A percentile compares a stretch with the other conserved stretches of the same genome.
These are phyloP conservation scores for Arge pagana DNA, from an alignment of 2,888 invertebrate species.

Conservation along the genomic window DNA sequence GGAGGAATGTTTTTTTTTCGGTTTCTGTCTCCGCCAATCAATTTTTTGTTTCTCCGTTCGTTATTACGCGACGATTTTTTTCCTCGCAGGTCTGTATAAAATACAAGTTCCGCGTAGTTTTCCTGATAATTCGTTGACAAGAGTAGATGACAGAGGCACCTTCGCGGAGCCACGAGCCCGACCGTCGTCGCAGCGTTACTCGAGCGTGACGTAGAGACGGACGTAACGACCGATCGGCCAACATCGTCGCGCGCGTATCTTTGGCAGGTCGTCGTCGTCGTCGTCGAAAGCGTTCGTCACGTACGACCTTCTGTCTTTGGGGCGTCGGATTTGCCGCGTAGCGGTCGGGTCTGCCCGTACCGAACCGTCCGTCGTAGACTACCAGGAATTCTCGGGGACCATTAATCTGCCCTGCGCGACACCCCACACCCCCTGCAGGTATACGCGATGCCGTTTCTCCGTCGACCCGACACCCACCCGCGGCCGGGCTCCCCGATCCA, in stretches of 20 bases:
- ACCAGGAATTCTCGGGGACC: constrained; percentile 53
- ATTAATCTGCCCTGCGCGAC: constrained; percentile 55
- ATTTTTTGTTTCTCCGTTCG: no score
- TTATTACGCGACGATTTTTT: no score
- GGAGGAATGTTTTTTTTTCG: no score
- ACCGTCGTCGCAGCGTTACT: not conserved
- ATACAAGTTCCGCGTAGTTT: no score
- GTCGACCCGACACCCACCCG: no score
- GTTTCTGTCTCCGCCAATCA: no score
- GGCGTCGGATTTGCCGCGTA: constrained; percentile 31
- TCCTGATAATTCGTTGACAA: no score
- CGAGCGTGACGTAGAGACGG: not conserved
- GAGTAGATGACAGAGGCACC: not conserved
- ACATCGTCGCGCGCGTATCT: not conserved
- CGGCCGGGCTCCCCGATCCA: constrained; percentile 34
- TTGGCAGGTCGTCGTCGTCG: no score
- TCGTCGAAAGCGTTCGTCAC: constrained; percentile 24
- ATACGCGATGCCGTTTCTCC: constrained; percentile 34
- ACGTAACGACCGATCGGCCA: not conserved
- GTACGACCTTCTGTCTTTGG: constrained; percentile 33
- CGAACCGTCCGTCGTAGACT: constrained; percentile 37
- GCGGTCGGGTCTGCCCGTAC: constrained; percentile 25
- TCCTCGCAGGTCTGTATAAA: not conserved
- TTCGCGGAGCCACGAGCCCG: not conserved
- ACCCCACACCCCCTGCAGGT: constrained; percentile 38